Conservation (phyloP, 2,888 invertebrate genomes). For the Theretra japonica region DNA sequence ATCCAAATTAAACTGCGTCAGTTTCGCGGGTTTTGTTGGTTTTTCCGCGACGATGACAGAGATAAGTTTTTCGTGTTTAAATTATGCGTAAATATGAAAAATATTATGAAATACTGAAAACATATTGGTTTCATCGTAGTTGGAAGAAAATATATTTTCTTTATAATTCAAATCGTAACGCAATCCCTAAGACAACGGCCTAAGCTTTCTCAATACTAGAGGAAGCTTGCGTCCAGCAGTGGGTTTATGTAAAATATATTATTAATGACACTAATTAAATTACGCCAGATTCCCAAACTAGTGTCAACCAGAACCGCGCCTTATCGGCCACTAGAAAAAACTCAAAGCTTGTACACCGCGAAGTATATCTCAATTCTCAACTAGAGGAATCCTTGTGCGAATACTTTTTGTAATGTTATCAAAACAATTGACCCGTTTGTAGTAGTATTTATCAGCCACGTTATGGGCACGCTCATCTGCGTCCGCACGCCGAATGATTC, state of each 20-base stretch:
- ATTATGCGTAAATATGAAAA: background rate
- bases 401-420: background rate
- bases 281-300: background rate
- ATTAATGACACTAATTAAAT: background rate
- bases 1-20: background rate
- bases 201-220: too few relatives aligned
- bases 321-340: background rate
- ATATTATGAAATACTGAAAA: background rate
- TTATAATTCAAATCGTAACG: too few relatives aligned
- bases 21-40: background rate
- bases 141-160: too few relatives aligned
- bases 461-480: constrained; percentile 5
- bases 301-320: background rate
- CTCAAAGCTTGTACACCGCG: background rate
- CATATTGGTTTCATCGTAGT: too few relatives aligned
- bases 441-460: constrained; percentile 18
- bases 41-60: background rate
- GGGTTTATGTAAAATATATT: background rate
- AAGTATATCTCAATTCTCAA: background rate
- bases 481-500: background rate
- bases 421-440: background rate
- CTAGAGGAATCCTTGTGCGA: background rate
- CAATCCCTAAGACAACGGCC: too few relatives aligned
- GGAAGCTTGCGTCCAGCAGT: too few relatives aligned
- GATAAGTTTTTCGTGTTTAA: background rate